Conservation (phyloP, 2,888 invertebrate species). For the Machimus atricapillus region DNA sequence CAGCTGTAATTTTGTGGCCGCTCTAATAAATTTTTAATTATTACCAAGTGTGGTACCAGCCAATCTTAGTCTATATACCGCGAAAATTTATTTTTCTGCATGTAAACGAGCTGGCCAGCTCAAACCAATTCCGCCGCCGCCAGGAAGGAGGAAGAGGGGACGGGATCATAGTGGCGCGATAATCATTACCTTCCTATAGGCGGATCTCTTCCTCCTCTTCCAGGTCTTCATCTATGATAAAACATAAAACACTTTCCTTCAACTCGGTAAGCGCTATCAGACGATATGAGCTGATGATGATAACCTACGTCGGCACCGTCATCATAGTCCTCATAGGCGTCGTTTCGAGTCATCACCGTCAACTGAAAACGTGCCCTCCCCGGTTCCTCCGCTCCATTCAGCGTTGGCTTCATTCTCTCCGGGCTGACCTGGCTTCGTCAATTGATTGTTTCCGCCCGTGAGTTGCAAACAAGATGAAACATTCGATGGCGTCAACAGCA, state of each 20-base stretch:
- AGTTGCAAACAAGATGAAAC: conserved; percentile 22
- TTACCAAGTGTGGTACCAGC: not conserved
- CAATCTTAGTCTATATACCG: not conserved
- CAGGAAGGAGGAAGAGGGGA: not conserved
- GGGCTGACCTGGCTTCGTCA: conserved; percentile 29
- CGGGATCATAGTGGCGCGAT: not conserved
- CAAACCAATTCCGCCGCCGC: not conserved
- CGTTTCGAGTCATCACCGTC: not conserved
- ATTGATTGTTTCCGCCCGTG: conserved; percentile 33
- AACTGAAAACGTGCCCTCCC: not conserved
- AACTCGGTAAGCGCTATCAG: not conserved
- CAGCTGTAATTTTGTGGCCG: not conserved
- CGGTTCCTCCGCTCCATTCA: not conserved
- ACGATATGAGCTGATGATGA: not conserved
- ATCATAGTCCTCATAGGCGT: not conserved
- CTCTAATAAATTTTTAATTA: conserved; percentile 31
- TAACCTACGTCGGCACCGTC: not conserved
- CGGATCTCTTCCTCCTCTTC: not conserved
- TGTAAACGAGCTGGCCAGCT: not conserved
- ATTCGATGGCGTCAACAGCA: conserved; percentile 29
- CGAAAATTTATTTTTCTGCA: not conserved
- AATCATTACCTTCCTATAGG: not conserved
- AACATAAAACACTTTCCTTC: conserved; percentile 24
- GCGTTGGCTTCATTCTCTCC: not conserved
- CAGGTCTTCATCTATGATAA: not conserved